Evolutionary conservation across 2,888 invertebrate species (phyloP), one percentile per base, ranked within the genome.

Genomic region (Meliscaeva auricollis): DNA sequence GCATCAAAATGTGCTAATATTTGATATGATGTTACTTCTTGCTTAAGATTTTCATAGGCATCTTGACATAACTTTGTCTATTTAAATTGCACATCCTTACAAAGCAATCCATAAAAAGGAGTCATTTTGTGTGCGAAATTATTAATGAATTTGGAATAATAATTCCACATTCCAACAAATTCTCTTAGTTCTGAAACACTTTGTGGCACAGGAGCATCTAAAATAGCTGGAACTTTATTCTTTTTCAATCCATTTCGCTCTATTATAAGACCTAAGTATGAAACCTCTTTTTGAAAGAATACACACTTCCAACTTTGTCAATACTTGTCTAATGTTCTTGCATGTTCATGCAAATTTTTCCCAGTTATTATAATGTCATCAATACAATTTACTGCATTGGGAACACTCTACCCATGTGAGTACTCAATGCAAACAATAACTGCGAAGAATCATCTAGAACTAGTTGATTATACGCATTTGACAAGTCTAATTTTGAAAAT

Each of bases 391-490:
- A 35, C 38, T 13, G 20, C 17, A 22, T 62, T 41, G 8, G 41
- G 41, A 44, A 62, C 38, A 4, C 35, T n/a, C 4, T 20, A 8
- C 84, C 70, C 35, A 46, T 20, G 8, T 20, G 30, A 38, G 5
- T 89, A 90, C 89, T 90, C 85, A 88, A 88, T 0, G 89, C 89
- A 17, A 17, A 46, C 7, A 48, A 22, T 20, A 64, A 9, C 44
- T 44, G 46, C 1, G 56, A 70, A 13, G 30, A 81, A 22, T 90
- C 89, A 9, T 89, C 88, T 11, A 91, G 58, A 44, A 88, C 88
- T 4, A 90, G 72, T 80, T 91, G 91, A 79, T 90, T 89, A 66
- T 90, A 91, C 0, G 90, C 90, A 20, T 89, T 87, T 0, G 87
- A 72, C 11, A 89, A 82, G 87, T 91, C 90, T 8, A 91, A 46